These are phyloP conservation scores for Darevskia mixta DNA, from an alignment of 2,797 vertebrate genomes.

Conservation along the genomic window DNA sequence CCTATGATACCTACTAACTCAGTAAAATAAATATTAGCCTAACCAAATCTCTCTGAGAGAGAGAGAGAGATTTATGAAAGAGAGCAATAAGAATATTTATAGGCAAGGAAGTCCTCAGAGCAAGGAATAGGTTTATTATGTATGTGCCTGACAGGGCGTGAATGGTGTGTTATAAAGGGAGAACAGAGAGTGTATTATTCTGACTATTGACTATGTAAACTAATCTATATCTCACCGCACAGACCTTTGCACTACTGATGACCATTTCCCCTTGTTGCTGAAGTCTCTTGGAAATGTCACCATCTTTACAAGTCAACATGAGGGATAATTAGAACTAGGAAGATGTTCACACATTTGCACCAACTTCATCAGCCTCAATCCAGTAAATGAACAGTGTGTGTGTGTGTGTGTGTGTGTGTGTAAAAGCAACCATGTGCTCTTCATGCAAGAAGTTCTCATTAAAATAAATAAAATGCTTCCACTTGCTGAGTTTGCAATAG, in stretches of 20 bases:
- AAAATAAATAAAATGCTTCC: conserved; percentile 50
- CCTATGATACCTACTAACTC: conserved; percentile 13
- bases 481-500: conserved; percentile 42
- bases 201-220: background rate
- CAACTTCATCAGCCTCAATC: background rate
- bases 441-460: conserved; percentile 54
- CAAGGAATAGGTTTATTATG: background rate
- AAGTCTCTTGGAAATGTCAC: background rate
- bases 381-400: conserved; percentile 25
- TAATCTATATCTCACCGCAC: background rate
- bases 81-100: background rate
- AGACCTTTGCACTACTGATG: background rate
- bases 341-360: conserved; percentile 49
- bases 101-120: background rate
- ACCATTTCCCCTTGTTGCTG: background rate
- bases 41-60: background rate
- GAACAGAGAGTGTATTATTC: conserved; percentile 3
- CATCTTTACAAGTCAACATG: background rate
- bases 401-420: conserved; percentile 59
- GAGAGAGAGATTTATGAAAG: background rate
- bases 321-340: conserved; percentile 3
- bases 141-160: conserved; percentile 2
- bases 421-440: too few species aligned
- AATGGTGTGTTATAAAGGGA: background rate
- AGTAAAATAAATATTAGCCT: conserved; percentile 38